phyloP scores from a whole-genome alignment of 1,140 invertebrate species.

The Zaprionus lachaisei region DNA sequence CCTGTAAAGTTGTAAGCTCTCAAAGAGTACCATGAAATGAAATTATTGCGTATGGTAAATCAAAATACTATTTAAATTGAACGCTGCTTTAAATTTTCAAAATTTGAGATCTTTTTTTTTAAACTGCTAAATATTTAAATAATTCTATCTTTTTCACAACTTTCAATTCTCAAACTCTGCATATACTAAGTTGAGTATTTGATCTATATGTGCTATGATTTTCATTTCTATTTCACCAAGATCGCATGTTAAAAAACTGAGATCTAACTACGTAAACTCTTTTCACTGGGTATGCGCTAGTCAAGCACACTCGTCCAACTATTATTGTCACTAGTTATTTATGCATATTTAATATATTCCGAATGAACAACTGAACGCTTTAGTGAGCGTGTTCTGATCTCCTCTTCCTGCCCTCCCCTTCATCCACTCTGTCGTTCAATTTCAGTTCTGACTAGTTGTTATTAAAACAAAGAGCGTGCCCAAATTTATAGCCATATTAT shows the following conservation, averaged over 20 bases:
- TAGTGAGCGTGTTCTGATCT: constrained; percentile 11
- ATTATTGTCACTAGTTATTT: constrained; percentile 56
- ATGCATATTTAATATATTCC: constrained; percentile 77
- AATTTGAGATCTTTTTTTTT: neutral
- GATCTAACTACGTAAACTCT: neutral
- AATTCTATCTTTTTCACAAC: neutral
- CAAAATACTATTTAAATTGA: neutral
- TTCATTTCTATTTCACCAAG: no score
- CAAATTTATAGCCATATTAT: constrained; percentile 80
- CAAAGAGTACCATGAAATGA: neutral
- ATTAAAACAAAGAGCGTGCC: constrained; percentile 77
- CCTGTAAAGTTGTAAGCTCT: neutral
- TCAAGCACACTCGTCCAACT: neutral
- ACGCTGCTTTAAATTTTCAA: neutral
- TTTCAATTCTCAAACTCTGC: neutral
- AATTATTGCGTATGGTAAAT: neutral
- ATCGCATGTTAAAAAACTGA: neutral
- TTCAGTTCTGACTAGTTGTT: constrained; percentile 58
- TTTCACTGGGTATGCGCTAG: neutral
- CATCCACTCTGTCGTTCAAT: neutral
- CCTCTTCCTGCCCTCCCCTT: neutral
- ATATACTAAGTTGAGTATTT: neutral
- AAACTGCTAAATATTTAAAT: neutral
- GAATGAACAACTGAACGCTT: constrained; percentile 46
- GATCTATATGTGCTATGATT: neutral